A percentile compares a stretch with the other conserved stretches of the same genome.
Evolutionary conservation across 2,888 invertebrate species (phyloP).

Genomic region (Choristoneura rosaceana): DNA sequence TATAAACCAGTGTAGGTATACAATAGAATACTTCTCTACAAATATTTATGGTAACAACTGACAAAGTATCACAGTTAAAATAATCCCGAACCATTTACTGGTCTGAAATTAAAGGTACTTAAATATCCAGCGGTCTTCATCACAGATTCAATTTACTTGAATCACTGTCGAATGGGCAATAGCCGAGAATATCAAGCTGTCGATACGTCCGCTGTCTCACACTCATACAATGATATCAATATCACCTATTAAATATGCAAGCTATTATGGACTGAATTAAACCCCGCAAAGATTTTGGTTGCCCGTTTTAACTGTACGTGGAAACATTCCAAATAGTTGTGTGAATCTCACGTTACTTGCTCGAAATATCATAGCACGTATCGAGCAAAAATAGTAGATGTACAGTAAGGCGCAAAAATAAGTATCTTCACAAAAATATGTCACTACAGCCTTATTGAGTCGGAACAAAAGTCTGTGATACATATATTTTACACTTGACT

Average conservation of each 20-base stretch:
- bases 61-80: neutral
- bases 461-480: too few species aligned
- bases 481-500: too few species aligned
- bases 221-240: constrained; percentile 31
- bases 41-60: too few species aligned
- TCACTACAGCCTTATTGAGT: too few species aligned
- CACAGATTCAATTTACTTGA: constrained; percentile 22
- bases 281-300: constrained; percentile 5
- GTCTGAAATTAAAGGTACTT: constrained; percentile 9
- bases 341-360: neutral
- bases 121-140: constrained; percentile 12
- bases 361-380: too few species aligned
- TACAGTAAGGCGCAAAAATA: too few species aligned
- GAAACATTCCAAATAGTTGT: neutral
- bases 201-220: constrained; percentile 44
- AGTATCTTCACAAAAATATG: too few species aligned
- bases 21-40: too few species aligned
- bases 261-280: constrained; percentile 29
- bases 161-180: constrained; percentile 29
- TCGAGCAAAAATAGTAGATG: too few species aligned
- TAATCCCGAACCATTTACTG: neutral
- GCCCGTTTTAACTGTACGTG: neutral
- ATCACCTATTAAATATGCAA: constrained; percentile 42
- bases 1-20: too few species aligned
- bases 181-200: constrained; percentile 42